A percentile compares a stretch with the other conserved stretches of the same genome.
Evolutionary conservation across 2,113 vertebrate species (phyloP).

Genomic region (Corvus hawaiiensis): DNA sequence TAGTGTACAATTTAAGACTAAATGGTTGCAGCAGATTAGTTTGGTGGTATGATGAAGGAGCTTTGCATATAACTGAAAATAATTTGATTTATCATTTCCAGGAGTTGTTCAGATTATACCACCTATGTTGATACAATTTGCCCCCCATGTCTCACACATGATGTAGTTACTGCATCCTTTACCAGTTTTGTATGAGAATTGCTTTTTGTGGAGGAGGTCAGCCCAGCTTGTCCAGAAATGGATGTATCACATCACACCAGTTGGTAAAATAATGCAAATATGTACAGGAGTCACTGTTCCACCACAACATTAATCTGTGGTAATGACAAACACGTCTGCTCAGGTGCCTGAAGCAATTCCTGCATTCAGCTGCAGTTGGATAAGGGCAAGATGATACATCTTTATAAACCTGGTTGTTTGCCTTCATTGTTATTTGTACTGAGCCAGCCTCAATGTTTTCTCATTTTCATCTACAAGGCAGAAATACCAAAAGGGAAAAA

Average conservation of each 20-base stretch:
- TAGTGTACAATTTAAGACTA: not conserved
- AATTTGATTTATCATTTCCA: not conserved
- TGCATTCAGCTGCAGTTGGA: not conserved
- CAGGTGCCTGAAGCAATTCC: constrained; percentile 12
- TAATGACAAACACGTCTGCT: constrained; percentile 27
- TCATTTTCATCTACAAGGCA: constrained; percentile 35
- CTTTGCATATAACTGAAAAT: not conserved
- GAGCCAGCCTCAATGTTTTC: not conserved
- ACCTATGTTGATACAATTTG: not conserved
- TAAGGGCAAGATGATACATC: constrained; percentile 35
- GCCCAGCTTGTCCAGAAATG: not conserved
- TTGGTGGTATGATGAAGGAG: not conserved
- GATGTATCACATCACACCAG: not conserved
- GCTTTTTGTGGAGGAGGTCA: not conserved
- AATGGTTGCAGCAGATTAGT: not conserved
- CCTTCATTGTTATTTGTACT: constrained; percentile 36
- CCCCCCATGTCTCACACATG: not conserved
- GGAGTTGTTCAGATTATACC: not conserved
- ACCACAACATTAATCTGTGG: constrained; percentile 5
- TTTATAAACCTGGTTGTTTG: constrained; percentile 36
- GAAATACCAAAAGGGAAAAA: constrained; percentile 1
- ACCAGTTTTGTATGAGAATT: not conserved
- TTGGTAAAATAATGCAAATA: not conserved
- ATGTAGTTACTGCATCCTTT: not conserved
- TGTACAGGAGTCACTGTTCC: not conserved